phyloP scores from a whole-genome alignment of 2,113 vertebrate genomes.

The Mobula birostris region DNA sequence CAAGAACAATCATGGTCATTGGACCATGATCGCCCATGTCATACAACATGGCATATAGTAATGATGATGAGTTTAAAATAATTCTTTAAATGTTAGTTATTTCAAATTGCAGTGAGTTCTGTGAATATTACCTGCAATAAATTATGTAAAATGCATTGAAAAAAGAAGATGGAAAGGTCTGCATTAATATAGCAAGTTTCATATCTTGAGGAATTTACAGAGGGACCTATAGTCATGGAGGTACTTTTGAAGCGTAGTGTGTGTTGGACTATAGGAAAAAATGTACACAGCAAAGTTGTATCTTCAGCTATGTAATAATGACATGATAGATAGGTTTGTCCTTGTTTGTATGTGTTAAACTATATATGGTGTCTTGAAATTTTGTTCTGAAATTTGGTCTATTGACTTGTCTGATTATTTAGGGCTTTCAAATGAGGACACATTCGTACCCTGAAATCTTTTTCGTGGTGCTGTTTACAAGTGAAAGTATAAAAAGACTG shows the following conservation, averaged over 20 bases:
- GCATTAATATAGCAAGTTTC: not conserved
- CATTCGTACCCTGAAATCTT: not conserved
- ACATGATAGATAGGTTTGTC: not conserved
- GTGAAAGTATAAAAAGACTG: not conserved
- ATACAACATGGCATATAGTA: too few species aligned
- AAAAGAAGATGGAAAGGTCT: not conserved
- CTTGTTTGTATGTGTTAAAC: too few species aligned
- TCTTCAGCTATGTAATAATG: not conserved
- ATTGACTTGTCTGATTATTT: too few species aligned
- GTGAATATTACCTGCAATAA: not conserved
- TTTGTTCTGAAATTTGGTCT: too few species aligned
- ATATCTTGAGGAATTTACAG: not conserved
- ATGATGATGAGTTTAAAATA: too few species aligned
- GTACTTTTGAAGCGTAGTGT: not conserved
- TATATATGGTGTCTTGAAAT: too few species aligned
- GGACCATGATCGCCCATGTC: too few species aligned
- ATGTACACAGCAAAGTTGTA: not conserved
- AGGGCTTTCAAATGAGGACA: too few species aligned
- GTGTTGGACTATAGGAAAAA: not conserved
- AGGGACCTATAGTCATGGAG: too few species aligned
- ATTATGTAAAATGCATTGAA: not conserved
- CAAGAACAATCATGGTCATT: too few species aligned
- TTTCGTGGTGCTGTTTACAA: not conserved
- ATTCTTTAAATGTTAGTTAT: not conserved
- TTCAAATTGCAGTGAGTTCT: not conserved